Percentiles rank a stretch among this genome's conserved stretches.
These are phyloP conservation scores for Aleiodes leptofemur DNA, from an alignment of 2,888 invertebrate species.

Conservation along the genomic window DNA sequence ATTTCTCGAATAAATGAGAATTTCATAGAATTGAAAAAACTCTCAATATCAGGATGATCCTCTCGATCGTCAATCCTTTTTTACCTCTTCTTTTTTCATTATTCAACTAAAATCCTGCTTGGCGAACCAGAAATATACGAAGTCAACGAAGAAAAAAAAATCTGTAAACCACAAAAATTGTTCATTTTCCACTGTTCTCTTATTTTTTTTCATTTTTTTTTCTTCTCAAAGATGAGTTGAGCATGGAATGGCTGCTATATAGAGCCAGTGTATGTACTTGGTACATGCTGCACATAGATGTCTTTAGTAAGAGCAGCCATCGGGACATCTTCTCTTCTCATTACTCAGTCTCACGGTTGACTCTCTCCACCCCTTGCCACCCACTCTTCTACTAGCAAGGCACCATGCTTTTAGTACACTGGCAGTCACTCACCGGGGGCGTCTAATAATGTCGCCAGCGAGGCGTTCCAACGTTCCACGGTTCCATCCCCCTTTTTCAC, in stretches of 20 bases:
- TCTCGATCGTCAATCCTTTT: slow-evolving; percentile 52
- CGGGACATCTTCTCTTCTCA: slow-evolving; percentile 60
- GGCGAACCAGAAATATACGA: slow-evolving; percentile 3
- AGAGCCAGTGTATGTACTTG: background rate
- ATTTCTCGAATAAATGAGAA: background rate
- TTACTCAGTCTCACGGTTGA: slow-evolving; percentile 58
- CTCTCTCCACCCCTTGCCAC: slow-evolving; percentile 34
- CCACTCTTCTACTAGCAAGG: slow-evolving; percentile 33
- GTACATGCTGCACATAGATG: slow-evolving; percentile 23
- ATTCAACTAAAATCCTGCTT: slow-evolving; percentile 21
- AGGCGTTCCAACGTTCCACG: slow-evolving; percentile 69
- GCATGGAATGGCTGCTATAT: slow-evolving; percentile 46
- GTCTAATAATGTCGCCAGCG: slow-evolving; percentile 76
- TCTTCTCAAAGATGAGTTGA: slow-evolving; percentile 45
- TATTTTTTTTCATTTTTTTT: slow-evolving; percentile 6
- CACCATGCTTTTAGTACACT: slow-evolving; percentile 56
- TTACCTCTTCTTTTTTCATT: slow-evolving; percentile 17
- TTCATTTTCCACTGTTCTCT: slow-evolving; percentile 39
- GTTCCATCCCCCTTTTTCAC: slow-evolving; percentile 46
- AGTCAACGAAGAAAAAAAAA: slow-evolving; percentile 3
- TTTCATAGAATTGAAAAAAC: slow-evolving; percentile 7
- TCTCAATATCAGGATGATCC: slow-evolving; percentile 53
- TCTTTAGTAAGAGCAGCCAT: slow-evolving; percentile 51
- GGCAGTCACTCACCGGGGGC: slow-evolving; percentile 72
- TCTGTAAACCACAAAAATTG: slow-evolving; percentile 34